These are phyloP conservation scores for Pentalonia nigronervosa DNA, from an alignment of 1,140 invertebrate species.

Conservation along the genomic window DNA sequence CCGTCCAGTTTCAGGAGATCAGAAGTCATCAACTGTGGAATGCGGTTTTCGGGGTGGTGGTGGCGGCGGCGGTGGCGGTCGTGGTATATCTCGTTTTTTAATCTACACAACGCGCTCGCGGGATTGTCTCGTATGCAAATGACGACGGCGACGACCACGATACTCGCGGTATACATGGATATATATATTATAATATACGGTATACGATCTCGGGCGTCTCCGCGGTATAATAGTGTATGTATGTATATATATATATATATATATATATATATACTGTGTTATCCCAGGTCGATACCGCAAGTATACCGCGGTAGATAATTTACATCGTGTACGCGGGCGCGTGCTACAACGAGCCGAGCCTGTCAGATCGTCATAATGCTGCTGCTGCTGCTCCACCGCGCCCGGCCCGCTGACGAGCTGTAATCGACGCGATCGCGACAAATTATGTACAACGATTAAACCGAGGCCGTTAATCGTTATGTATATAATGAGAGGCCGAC, in stretches of 20 bases:
- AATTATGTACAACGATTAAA: slow-evolving; percentile 23
- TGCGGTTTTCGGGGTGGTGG: slow-evolving; percentile 50
- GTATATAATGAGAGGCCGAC: not conserved
- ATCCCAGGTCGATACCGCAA: slow-evolving; percentile 31
- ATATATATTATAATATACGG: not conserved
- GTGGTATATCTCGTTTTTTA: slow-evolving; percentile 21
- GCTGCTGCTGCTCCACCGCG: not conserved
- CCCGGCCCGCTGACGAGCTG: not conserved
- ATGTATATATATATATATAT: not conserved
- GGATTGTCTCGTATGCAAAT: slow-evolving; percentile 56
- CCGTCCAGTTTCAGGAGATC: slow-evolving; percentile 47
- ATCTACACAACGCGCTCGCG: slow-evolving; percentile 24
- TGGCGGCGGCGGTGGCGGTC: not conserved
- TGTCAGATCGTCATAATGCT: slow-evolving; percentile 14
- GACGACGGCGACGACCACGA: slow-evolving; percentile 21
- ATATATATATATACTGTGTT: not conserved
- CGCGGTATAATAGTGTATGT: not conserved
- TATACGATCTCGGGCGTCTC: not conserved
- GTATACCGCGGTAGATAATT: slow-evolving; percentile 1
- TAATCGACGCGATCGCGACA: slow-evolving; percentile 47
- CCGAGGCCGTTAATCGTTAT: slow-evolving; percentile 5
- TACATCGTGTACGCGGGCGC: slow-evolving; percentile 17
- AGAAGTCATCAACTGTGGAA: slow-evolving; percentile 57
- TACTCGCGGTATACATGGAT: not conserved
- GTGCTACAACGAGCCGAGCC: slow-evolving; percentile 26